These are phyloP conservation scores for Microcebus jonahi DNA, from an alignment of 2,113 vertebrate genomes.

Conservation along the genomic window DNA sequence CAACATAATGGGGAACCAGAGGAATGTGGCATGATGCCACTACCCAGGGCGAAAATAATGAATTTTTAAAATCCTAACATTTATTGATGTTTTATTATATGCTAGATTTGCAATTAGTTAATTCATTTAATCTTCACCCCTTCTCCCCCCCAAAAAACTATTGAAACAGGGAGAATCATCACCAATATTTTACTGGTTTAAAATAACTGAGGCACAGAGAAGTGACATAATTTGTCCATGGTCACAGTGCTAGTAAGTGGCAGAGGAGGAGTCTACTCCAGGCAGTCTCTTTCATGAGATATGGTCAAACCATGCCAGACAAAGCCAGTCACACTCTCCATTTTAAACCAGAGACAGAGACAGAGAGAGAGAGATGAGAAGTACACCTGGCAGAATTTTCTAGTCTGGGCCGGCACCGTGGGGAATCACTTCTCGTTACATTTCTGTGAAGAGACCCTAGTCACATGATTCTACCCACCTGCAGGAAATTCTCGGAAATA, in stretches of 20 bases:
- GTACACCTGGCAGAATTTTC: rapidly evolving
- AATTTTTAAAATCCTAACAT: neutral
- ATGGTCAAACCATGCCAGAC: rapidly evolving
- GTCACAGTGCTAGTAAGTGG: neutral
- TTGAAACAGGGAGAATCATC: neutral
- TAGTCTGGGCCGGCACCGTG: neutral
- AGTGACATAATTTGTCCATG: neutral
- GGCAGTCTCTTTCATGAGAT: neutral
- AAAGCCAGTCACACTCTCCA: neutral
- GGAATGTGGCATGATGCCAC: no score
- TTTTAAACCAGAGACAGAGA: neutral
- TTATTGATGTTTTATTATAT: neutral
- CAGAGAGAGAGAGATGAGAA: neutral
- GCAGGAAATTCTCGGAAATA: neutral
- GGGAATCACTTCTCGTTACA: neutral
- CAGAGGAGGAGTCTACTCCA: neutral
- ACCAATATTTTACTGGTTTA: neutral
- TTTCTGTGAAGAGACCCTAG: neutral
- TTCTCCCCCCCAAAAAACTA: no score
- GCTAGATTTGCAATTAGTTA: neutral
- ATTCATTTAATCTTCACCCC: neutral
- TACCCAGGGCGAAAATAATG: neutral
- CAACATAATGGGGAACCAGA: neutral
- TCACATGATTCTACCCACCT: neutral
- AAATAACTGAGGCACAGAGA: neutral